Evolutionary conservation across 30 jellyfish, hydroid and myxozoan species (phyloP), one percentile per base, ranked within the genome.

Genomic region (Aurelia aurita complex sp. Pacific): DNA sequence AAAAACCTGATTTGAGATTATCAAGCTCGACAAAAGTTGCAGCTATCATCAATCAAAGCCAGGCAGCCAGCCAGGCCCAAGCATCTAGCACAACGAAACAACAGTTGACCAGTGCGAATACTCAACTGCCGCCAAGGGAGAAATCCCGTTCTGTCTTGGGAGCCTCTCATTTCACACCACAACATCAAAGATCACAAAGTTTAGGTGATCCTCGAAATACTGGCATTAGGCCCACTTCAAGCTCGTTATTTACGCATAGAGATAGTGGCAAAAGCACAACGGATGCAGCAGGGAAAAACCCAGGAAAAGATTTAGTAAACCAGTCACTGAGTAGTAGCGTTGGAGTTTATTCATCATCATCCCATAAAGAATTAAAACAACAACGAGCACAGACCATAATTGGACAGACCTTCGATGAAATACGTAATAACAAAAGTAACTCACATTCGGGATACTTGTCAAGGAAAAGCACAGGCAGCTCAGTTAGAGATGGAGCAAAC

Each of bases 51-150:
- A 84, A 74, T 17, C 64, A 71, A 71, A 54, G 32, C 72, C 73
- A 63, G 73, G 79, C 79, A 64, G 87, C 64, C 87, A 84, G 74
- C 68, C 81, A 75, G 53, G 84, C 63, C 62, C 80, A 61, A 29
- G 88, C 69, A 53, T 38, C 89, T 38, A 74, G 63, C 93, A 74
- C 87, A 52, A 17, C 62, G 40, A 50, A 72, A 8, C 91, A 82
- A 71, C 91, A 72, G 91, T 82, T 71, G 83, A 69, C 91, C 59
- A 83, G 87, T 42, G 87, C 84, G 93, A 84, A 38, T 61, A 36
- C 93, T 43, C 80, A 77, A 74, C 68, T 77, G 51, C 77, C 84
- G 65, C 82, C 84, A 84, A 84, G 93, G 87, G 93, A 84, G 93
- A 61, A 72, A 50, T 51, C 79, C 50, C 86, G 80, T 16, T 35